Conservation (phyloP, 2,888 invertebrate genomes). For the Callyntrura guangdongensis region DNA sequence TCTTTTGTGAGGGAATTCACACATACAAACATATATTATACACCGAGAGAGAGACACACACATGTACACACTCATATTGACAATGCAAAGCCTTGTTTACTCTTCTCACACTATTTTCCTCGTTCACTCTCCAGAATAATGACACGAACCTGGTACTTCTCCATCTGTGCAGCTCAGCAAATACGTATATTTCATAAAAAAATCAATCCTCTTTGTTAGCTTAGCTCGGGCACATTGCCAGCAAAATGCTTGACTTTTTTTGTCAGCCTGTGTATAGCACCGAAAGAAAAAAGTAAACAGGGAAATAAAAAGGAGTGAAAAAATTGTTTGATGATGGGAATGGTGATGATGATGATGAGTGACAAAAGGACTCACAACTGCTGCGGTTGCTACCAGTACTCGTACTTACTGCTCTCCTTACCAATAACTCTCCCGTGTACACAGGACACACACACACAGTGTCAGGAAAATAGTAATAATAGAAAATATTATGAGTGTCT, state of each 20-base stretch:
- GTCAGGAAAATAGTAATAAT: not conserved
- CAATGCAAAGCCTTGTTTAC: constrained; percentile 15
- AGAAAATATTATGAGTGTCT: not conserved
- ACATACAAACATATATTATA: constrained; percentile 24
- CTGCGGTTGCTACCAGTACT: not conserved
- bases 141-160: constrained; percentile 56
- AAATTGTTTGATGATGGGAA: not conserved
- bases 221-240: no score
- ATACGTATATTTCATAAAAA: constrained; percentile 67
- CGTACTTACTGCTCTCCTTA: not conserved
- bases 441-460: no score
- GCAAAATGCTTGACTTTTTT: constrained; percentile 8
- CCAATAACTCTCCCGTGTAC: no score
- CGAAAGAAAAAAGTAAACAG: no score
- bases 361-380: constrained; percentile 32
- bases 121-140: constrained; percentile 11
- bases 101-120: not conserved
- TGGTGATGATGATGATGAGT: not conserved
- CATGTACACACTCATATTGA: not conserved
- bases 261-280: no score
- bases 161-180: constrained; percentile 35
- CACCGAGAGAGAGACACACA: not conserved
- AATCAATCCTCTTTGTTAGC: constrained; percentile 51
- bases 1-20: constrained; percentile 5
- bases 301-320: constrained; percentile 3